Base-by-base conservation (phyloP, 2,888 invertebrate species). In the Melieria crassipennis region DNA sequence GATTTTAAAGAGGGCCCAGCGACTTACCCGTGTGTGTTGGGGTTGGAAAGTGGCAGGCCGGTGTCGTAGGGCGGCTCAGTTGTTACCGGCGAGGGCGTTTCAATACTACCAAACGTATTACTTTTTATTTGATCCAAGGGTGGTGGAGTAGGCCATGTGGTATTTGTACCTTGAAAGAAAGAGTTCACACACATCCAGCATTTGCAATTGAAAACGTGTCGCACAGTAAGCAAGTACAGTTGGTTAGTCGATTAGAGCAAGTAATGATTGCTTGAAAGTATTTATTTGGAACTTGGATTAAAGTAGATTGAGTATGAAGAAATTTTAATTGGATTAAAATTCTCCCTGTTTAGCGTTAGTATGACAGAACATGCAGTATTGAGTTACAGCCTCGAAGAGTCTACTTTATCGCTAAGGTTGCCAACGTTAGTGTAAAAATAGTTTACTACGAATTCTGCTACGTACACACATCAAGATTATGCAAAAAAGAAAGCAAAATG, bases 21-120 rank as follows among this genome's bases (percentile, higher is more conserved):
- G 9, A 55, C 80, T 78, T 74, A 86, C 86, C 87, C 87, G 78
- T 87, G 86, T 46, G 87, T 84, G 78, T 86, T 87, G 43, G 87
- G 87, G 83, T 86, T 87, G 48, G 86, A 83, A 64, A 80, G 81
- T 69, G 84, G 82, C 46, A 82, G 80, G 62, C 79, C 79, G 73
- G 78, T 79, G 60, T 85, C 86, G 63, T 79, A 82, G 5, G 82
- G 83, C 64, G 83, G 82, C 47, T 87, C 86, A 76, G 83, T 86
- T 73, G 84, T 83, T 43, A 87, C 77, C 4, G 87, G 87, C 0
- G 87, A 87, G 45, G 87, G 87, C 30, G 84, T 84, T 76, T 87
- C 87, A 6, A 86, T 81, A 70, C 86, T 87, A 66, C 86, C 86
- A 78, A 83, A 87, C 4, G 85, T 83, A 75, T 85, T 86, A 70